Evolutionary conservation across 2,113 vertebrate species (phyloP), one percentile per base, ranked within the genome.

Genomic region (Tor tambroides): DNA sequence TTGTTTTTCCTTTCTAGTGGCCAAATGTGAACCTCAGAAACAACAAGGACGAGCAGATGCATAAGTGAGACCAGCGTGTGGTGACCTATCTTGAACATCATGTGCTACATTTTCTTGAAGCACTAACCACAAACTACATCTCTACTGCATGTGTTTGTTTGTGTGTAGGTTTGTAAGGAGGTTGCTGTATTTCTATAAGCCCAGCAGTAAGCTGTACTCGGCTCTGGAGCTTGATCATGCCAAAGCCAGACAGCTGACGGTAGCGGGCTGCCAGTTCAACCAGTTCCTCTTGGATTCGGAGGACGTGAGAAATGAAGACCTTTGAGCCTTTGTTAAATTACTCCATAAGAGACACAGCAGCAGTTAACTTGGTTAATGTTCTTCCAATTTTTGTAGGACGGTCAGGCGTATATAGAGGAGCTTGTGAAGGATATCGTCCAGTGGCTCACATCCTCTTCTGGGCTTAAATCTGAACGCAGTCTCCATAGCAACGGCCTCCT

Each of bases 41-140:
- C 91, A 96, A 95, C 93, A 97, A 97, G 93, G 96, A 97, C 91
- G 96, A 97, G 87, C 96, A 96, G 3, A 94, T 97, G 61, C 96
- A 97, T 93, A 96, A 95, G 96, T 97, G 94, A 92, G 85, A 85
- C 17, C 51, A 49, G 17, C 9, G 6, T 14, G 14, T 38, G 43
- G 15, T 26, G 30, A 43, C 65, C 65, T 9, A 5, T 32, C n/a
- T 32, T 41, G 17, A 15, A 17, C 41, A 14, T 46, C 38, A 5
- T 38, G 30, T 17, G 54, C 14, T 49, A 0, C 2, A 6, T 23
- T 81, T 26, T 43, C 21, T 26, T 43, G 6, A 41, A 61, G 30
- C 51, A n/a, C 28, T 30, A 9, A 28, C 17, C 6, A 1, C 76
- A 79, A 12, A 14, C 79, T 61, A 35, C 12, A n/a, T 41, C 54